Conservation (phyloP, 2,888 invertebrate genomes). For the Tinea trinotella region DNA sequence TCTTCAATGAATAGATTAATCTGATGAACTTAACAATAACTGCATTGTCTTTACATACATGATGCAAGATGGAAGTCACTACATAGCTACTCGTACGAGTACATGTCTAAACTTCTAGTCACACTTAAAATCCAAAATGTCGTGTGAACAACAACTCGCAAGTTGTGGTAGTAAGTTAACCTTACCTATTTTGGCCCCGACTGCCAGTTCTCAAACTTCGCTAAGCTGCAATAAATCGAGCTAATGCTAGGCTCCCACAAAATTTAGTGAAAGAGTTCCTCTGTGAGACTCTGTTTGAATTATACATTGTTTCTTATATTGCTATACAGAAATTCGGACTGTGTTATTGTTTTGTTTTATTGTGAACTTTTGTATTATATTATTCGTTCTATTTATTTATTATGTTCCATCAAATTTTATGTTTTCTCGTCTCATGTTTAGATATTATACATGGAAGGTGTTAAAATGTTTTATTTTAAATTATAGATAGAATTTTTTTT, state of each 20-base stretch:
- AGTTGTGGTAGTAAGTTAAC: slow-evolving; percentile 6
- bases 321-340: neutral
- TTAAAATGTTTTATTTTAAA: too few relatives aligned
- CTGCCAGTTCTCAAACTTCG: slow-evolving; percentile 7
- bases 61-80: neutral
- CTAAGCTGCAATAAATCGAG: slow-evolving; percentile 16
- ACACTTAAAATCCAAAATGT: slow-evolving; percentile 1
- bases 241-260: slow-evolving; percentile 15
- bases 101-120: too few relatives aligned
- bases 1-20: too few relatives aligned
- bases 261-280: slow-evolving; percentile 17
- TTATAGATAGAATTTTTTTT: too few relatives aligned
- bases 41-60: too few relatives aligned
- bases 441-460: too few relatives aligned
- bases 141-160: neutral
- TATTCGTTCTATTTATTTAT: too few relatives aligned
- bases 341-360: neutral
- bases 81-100: too few relatives aligned
- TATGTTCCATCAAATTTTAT: too few relatives aligned
- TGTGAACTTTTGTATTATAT: too few relatives aligned
- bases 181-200: slow-evolving; percentile 9
- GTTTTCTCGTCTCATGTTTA: too few relatives aligned
- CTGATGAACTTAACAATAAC: too few relatives aligned
- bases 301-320: neutral
- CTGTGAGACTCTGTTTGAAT: slow-evolving; percentile 1